Percentiles rank a stretch among this genome's conserved stretches.
Evolutionary conservation across 2,113 vertebrate genomes (phyloP).

Genomic region (Apeltes quadracus): DNA sequence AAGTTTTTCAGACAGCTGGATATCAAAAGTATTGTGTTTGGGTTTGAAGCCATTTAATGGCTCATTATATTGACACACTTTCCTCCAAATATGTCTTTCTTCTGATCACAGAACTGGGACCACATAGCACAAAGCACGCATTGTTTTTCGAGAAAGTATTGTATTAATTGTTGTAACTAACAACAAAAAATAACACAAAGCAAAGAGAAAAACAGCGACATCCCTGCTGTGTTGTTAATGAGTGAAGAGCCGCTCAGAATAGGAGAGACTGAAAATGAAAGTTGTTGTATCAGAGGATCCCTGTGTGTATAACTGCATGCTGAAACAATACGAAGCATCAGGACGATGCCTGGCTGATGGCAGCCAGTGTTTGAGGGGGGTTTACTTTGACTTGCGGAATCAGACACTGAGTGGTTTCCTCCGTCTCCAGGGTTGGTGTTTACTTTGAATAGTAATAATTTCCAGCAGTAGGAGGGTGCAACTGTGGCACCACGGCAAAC

Average conservation of each 20-base stretch:
- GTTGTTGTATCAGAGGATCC: conserved; percentile 10
- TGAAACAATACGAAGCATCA: conserved; percentile 20
- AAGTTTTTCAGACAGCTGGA: background rate
- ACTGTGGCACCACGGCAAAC: background rate
- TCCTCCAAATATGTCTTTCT: background rate
- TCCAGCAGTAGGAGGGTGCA: conserved; percentile 10
- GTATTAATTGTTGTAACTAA: background rate
- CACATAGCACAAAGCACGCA: conserved; percentile 6
- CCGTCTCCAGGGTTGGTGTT: background rate
- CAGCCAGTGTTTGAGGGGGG: background rate
- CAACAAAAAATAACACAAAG: conserved; percentile 28
- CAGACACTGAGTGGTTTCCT: conserved; percentile 1
- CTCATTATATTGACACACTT: background rate
- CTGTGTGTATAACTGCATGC: background rate
- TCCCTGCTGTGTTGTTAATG: conserved; percentile 25
- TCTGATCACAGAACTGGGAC: conserved; percentile 17
- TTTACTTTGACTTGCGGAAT: conserved; percentile 13
- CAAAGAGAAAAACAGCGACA: background rate
- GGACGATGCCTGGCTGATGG: conserved; percentile 3
- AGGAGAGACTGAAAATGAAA: conserved; percentile 8
- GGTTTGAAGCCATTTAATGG: conserved; percentile 6
- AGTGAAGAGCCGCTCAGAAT: conserved; percentile 6
- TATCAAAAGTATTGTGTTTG: conserved; percentile 5
- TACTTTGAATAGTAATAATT: conserved; percentile 3
- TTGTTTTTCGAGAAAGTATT: conserved; percentile 29